Conservation (phyloP, 64 coral and sea anemone genomes). For the Pocillopora damicornis region DNA sequence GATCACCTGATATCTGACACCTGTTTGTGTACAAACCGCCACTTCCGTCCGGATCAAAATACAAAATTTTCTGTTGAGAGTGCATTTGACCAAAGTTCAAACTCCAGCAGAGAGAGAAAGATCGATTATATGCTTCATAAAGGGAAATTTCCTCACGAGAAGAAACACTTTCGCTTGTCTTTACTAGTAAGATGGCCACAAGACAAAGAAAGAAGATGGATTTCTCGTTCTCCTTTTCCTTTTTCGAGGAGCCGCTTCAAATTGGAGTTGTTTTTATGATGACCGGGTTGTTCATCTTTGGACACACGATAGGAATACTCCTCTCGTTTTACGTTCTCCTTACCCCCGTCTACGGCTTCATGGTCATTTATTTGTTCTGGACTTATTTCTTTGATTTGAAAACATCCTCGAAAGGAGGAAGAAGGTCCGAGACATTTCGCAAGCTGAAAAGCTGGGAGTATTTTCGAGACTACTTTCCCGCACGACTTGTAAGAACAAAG, state of each 20-base stretch:
- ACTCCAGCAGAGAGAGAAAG: neutral
- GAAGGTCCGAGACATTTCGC: constrained; percentile 81
- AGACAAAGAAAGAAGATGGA: constrained; percentile 22
- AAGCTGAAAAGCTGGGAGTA: constrained; percentile 83
- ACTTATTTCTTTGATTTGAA: constrained; percentile 66
- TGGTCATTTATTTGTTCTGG: constrained; percentile 76
- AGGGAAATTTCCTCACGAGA: no score
- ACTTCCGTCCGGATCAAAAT: constrained; percentile 16
- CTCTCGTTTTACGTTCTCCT: constrained; percentile 59
- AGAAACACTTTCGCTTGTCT: neutral
- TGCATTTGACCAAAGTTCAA: constrained; percentile 22
- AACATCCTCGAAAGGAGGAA: constrained; percentile 63
- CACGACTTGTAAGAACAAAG: constrained; percentile 66
- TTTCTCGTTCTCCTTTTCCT: constrained; percentile 23
- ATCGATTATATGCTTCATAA: neutral
- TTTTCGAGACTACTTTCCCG: constrained; percentile 88
- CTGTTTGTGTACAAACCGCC: neutral
- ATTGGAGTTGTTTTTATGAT: constrained; percentile 48
- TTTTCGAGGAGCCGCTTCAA: constrained; percentile 58
- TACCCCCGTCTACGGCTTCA: constrained; percentile 40
- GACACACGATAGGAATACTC: constrained; percentile 65
- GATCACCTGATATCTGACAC: neutral
- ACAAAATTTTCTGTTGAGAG: neutral
- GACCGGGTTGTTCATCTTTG: constrained; percentile 66
- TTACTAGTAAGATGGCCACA: constrained; percentile 11